Evolutionary conservation across 2,888 invertebrate species (phyloP), one percentile per base, ranked within the genome.

Genomic region (Ennomos fuscantarius): DNA sequence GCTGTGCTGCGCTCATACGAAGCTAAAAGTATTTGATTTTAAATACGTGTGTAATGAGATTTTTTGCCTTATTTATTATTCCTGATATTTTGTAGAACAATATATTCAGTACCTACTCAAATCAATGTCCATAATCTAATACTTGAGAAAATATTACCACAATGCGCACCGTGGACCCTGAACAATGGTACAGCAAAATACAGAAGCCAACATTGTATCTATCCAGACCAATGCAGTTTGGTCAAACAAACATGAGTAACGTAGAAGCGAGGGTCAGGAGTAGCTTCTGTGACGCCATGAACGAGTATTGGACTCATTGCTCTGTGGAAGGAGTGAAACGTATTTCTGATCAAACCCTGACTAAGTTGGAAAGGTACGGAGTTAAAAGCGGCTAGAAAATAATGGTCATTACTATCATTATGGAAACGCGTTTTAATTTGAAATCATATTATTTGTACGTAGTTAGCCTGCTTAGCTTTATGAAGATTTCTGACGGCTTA

Each of bases 141-240:
- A 24, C 24, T 24, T 13, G 34, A 1, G 33, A 8, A 12, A 13
- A 33, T 43, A n/a, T 10, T 8, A 35, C n/a, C 8, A 24, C 35
- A 5, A 64, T 64, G 63, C 63, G 61, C 2, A 56, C 63, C 9
- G 46, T 54, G 34, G 59, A 59, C 35, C 58, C 63, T 8, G 54
- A 44, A 9, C 13, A 8, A 9, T 58, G 60, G 60, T 40, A 36
- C 9, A 46, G 15, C 13, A 45, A 9, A 8, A 0, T 47, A 1
- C 24, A 40, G 12, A 52, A 43, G 43, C 41, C 54, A 10, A 34
- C 50, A 11, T 34, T 42, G 37, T 42, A 37, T 9, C 36, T 37
- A 13, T 9, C 43, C 9, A 32, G 51, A 5, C 41, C 47, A 32
- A 43, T 50, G 49, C 50, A 39, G 9, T 50, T 51, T 46, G 55